These are phyloP conservation scores for Rhagium mordax DNA, from an alignment of 2,888 invertebrate genomes.

Conservation along the genomic window DNA sequence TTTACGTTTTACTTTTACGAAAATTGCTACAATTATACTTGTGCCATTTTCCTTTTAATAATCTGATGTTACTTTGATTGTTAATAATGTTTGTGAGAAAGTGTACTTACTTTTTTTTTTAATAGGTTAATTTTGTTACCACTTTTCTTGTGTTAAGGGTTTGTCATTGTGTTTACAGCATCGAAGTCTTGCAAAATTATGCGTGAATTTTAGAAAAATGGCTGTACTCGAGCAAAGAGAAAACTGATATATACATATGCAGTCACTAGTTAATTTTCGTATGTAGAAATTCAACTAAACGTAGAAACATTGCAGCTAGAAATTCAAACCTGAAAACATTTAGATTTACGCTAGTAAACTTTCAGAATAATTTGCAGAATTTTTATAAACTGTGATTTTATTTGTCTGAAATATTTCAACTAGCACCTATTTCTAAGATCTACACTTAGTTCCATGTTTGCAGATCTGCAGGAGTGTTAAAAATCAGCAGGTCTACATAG, in stretches of 20 bases:
- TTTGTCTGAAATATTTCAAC: background rate
- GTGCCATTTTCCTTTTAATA: slow-evolving; percentile 45
- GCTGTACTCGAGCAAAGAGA: no score
- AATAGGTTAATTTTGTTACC: slow-evolving; percentile 19
- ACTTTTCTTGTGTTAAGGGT: background rate
- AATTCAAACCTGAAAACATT: background rate
- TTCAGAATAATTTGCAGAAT: background rate
- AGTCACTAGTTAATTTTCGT: no score
- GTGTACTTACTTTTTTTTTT: slow-evolving; percentile 14
- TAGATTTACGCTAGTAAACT: background rate
- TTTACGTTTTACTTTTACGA: slow-evolving; percentile 43
- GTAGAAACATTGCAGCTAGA: background rate
- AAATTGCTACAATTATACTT: slow-evolving; percentile 41
- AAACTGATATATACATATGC: no score
- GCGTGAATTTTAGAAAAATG: no score
- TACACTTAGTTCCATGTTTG: background rate
- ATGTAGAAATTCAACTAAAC: background rate
- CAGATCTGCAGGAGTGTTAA: background rate
- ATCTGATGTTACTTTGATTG: no score
- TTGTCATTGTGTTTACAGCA: background rate
- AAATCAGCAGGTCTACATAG: background rate
- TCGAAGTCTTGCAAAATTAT: background rate
- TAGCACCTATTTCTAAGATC: background rate
- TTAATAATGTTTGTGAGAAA: background rate
- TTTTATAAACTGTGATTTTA: background rate